phyloP scores from a whole-genome alignment of 2,797 vertebrate species.

The Coilia nasus region DNA sequence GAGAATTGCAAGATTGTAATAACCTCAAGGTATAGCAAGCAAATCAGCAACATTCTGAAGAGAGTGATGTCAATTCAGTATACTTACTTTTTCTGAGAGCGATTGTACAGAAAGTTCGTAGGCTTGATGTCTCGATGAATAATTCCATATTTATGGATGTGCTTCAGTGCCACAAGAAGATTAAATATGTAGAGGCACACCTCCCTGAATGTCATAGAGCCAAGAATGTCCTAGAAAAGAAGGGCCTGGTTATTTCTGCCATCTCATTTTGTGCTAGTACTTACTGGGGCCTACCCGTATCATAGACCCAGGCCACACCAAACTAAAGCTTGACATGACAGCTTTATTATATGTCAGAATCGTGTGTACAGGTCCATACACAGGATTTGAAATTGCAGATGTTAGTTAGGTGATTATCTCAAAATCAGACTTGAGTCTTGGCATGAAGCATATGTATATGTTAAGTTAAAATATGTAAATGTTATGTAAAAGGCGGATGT shows the following conservation, averaged over 20 bases:
- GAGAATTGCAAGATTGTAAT: too few relatives aligned
- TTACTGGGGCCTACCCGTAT: background rate
- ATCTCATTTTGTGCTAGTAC: background rate
- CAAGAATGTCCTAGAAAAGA: constrained; percentile 85
- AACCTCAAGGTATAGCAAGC: too few relatives aligned
- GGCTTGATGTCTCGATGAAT: constrained; percentile 93
- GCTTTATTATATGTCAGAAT: too few relatives aligned
- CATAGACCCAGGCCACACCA: too few relatives aligned
- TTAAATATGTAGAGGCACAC: constrained; percentile 92
- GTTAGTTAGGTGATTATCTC: too few relatives aligned
- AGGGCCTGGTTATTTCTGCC: background rate
- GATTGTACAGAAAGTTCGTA: constrained; percentile 84
- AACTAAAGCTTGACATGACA: too few relatives aligned
- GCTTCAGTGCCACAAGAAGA: constrained; percentile 88
- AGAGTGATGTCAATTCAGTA: constrained; percentile 8
- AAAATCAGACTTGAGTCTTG: too few relatives aligned
- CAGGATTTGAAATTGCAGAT: too few relatives aligned
- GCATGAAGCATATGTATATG: too few relatives aligned
- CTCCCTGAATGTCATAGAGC: constrained; percentile 88
- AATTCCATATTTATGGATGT: constrained; percentile 95
- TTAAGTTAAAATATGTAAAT: too few relatives aligned
- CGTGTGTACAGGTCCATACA: too few relatives aligned
- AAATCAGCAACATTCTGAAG: background rate
- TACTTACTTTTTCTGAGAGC: constrained; percentile 83
- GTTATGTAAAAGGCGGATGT: too few relatives aligned